These are phyloP conservation scores for Elephantulus edwardii DNA, from an alignment of 2,113 vertebrate species.

Conservation along the genomic window DNA sequence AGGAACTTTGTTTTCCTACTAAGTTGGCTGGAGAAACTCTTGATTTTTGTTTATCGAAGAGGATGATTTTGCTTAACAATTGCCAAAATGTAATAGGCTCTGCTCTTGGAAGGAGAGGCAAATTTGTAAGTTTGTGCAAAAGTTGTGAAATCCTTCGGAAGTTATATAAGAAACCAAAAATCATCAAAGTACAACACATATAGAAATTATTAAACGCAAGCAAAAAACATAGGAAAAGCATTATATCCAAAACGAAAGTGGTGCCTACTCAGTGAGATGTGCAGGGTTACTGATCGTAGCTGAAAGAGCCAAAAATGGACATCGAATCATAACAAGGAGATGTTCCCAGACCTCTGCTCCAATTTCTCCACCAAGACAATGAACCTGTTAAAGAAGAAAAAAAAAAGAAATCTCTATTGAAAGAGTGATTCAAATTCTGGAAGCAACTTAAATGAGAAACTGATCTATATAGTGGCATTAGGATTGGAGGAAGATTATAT, in stretches of 20 bases:
- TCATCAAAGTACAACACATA: too few relatives aligned
- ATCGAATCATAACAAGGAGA: constrained; percentile 83
- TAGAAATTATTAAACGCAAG: not conserved
- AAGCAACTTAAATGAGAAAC: too few relatives aligned
- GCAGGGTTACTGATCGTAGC: constrained; percentile 84
- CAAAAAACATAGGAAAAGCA: not conserved
- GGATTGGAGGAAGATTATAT: too few relatives aligned
- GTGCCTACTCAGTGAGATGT: constrained; percentile 81
- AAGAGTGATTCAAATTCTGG: too few relatives aligned
- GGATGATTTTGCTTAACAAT: not conserved
- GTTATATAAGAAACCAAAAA: too few relatives aligned
- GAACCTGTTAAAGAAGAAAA: constrained; percentile 50
- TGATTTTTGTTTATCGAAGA: not conserved
- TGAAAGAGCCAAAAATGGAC: constrained; percentile 85
- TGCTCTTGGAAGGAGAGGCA: not conserved
- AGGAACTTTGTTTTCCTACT: too few relatives aligned
- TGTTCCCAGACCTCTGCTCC: constrained; percentile 87
- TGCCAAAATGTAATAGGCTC: not conserved
- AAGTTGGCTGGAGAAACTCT: not conserved
- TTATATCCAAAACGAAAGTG: not conserved
- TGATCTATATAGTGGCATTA: too few relatives aligned
- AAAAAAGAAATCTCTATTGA: not conserved
- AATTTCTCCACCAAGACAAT: constrained; percentile 81
- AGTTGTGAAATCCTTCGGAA: not conserved
- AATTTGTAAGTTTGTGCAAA: not conserved